Base-by-base conservation (phyloP, 1,140 invertebrate genomes). In the Drosophila guanche region DNA sequence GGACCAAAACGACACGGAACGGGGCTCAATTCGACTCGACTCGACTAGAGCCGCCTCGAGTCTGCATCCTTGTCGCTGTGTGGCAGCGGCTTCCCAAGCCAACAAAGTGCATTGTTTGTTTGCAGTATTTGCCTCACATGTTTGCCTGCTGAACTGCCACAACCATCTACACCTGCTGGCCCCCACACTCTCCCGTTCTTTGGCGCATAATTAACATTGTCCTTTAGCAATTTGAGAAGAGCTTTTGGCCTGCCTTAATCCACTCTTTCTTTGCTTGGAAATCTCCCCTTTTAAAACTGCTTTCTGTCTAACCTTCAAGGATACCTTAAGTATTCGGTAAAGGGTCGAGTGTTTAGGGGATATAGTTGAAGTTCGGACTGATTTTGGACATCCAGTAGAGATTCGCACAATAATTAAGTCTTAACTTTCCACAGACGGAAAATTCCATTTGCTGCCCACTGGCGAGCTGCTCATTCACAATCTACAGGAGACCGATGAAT, bases 401-500 rank as follows among this genome's bases (percentile, higher is more conserved):
- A n/a, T 10, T 56, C 27, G 2, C 7, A n/a, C 23, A 2, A 12
- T 51, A 58, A 25, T 43, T 40, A 3, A 58, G 14, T 58, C 40
- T 22, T 45, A 40, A 22, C 10, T 33, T 40, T 42, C 93, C 91
- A 40, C 92, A 96, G 95, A 96, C 92, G 95, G 95, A 60, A 95
- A 96, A 91, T 96, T 95, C 90, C 95, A 95, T 92, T 93, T 96
- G 70, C 92, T 96, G 67, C 95, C 95, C 55, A 95, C 94, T n/a
- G 96, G 96, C 40, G 95, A 96, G 91, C 93, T 97, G 65, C 93
- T 96, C 76, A 94, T 97, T 57, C 95, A 96, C 90, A 95, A 95
- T 85, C 93, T 96, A 68, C 95, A 95, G 79, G 94, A 94, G 90
- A 95, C 93, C 88, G 95, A 96, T 91, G 95, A 95, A 81, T 95